phyloP scores from a whole-genome alignment of 2,113 vertebrate species.

The Pongo abelii region DNA sequence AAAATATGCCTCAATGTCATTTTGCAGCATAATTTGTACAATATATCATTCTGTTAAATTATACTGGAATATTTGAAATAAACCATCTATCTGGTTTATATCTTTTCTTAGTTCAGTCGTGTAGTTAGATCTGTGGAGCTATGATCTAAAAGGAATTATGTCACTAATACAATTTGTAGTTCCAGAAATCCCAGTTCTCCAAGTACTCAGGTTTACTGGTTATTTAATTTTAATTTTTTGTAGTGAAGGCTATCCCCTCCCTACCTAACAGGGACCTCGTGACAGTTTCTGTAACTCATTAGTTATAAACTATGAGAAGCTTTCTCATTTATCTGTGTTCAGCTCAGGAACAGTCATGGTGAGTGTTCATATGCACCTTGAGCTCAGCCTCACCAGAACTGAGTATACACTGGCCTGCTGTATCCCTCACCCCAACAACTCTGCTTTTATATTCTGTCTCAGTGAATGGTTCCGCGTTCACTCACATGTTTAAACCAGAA shows the following conservation, averaged over 20 bases:
- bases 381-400: neutral
- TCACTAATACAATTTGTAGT: neutral
- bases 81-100: neutral
- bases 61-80: neutral
- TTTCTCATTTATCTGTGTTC: rapidly evolving
- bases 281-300: neutral
- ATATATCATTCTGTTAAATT: neutral
- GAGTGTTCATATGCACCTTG: rapidly evolving
- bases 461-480: rapidly evolving
- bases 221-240: neutral
- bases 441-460: rapidly evolving
- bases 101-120: neutral
- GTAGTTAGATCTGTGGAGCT: neutral
- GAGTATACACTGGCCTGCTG: rapidly evolving
- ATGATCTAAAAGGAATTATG: neutral
- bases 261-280: neutral
- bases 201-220: neutral
- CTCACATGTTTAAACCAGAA: neutral
- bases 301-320: neutral
- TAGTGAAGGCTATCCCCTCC: neutral
- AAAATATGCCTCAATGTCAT: neutral
- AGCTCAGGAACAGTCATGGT: neutral
- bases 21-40: neutral
- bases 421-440: rapidly evolving
- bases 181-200: neutral